Base-by-base conservation (phyloP, 1,140 invertebrate genomes). In the Drosophila gunungcola region DNA sequence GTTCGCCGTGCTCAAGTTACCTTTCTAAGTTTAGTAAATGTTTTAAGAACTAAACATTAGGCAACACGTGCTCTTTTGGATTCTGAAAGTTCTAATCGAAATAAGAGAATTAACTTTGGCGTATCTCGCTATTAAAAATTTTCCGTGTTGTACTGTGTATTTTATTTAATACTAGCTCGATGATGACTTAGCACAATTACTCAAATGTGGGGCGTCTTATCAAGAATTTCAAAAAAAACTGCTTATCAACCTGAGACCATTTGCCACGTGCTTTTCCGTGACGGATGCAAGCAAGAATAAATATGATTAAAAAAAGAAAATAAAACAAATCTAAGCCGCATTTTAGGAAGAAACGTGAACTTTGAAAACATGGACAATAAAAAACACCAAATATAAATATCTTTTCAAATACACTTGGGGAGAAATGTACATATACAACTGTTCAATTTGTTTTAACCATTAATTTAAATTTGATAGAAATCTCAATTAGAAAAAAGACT, bases 121-220 rank as follows among this genome's bases (percentile, higher is more conserved):
- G 2, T 16, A n/a, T 2, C 12, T 13, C 7, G 12, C 4, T 25
- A 2, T 9, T 48, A 10, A 10, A 48, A 48, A n/a, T 10, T 34
- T 34, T 51, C 29, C 48, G 9, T 13, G 27, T 32, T 11, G 16
- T 1, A 4, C 16, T 21, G 3, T 13, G 7, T 32, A 34, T 1
- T 16, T 2, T 9, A 7, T 10, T 3, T n/a, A 46, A 9, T 25
- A 3, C 1, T 3, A 25, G 16, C 27, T 3, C 3, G 36, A 10
- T 65, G 10, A 36, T 65, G 25, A 65, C 36, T 32, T n/a, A 11
- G 9, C 25, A 32, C 55, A 53, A 27, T 27, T 3, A 2, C 11
- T 32, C 1, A 34, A 53, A 69, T 39, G n/a, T 63, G 10, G 52
- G 67, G 7, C 64, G 61, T 11, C 53, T 75, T 42, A 75, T 75